Evolutionary conservation across 2,113 vertebrate species (phyloP).

Genomic region (Erythrocercus mccallii): DNA sequence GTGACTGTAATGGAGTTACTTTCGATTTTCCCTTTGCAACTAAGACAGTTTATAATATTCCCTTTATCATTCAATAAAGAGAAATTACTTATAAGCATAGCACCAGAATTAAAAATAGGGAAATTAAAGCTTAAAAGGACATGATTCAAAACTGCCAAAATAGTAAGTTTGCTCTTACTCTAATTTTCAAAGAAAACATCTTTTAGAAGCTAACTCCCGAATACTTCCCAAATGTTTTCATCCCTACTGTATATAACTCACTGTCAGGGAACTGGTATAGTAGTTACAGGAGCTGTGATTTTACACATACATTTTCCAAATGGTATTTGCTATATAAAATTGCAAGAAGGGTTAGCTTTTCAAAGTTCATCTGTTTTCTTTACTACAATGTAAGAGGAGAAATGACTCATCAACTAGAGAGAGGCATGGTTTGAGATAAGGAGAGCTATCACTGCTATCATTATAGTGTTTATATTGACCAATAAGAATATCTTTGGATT

Average conservation of each 20-base stretch:
- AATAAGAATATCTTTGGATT: background rate
- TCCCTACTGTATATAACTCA: background rate
- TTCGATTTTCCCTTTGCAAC: background rate
- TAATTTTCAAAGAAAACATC: background rate
- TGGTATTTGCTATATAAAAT: background rate
- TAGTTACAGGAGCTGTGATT: background rate
- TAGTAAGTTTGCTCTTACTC: background rate
- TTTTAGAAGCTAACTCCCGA: background rate
- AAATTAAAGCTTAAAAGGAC: background rate
- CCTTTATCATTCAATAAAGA: background rate
- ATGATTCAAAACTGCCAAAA: background rate
- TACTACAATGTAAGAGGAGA: background rate
- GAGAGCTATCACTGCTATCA: background rate
- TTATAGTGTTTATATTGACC: background rate
- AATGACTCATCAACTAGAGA: background rate
- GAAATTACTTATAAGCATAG: background rate
- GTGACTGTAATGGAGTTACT: background rate
- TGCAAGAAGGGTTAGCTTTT: background rate
- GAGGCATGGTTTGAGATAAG: background rate
- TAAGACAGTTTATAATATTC: background rate
- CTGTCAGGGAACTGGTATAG: background rate
- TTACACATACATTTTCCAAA: background rate
- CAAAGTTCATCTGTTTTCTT: background rate
- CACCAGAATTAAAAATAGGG: background rate
- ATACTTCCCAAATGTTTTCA: background rate